A percentile compares a stretch with the other conserved stretches of the same genome.
phyloP scores from a whole-genome alignment of 2,113 vertebrate species.

The Pelvicachromis taeniatus region DNA sequence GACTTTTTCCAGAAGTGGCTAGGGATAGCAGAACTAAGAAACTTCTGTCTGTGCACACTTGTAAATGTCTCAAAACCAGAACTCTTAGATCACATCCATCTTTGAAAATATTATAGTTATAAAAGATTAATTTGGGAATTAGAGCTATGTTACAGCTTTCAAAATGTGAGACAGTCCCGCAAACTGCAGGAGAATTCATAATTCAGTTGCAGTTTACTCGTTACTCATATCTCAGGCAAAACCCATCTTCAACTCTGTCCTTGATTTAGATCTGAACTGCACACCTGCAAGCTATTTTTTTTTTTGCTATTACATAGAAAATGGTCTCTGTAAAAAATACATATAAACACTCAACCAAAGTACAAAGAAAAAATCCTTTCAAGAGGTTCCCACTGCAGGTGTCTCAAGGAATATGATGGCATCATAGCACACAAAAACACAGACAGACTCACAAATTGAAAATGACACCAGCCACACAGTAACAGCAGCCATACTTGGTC shows the following conservation, averaged over 20 bases:
- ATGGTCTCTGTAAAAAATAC: neutral
- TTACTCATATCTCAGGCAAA: neutral
- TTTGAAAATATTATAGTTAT: neutral
- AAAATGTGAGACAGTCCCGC: neutral
- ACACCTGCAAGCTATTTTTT: neutral
- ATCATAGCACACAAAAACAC: neutral
- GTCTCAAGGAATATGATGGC: neutral
- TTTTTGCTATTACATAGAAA: neutral
- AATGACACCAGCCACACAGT: neutral
- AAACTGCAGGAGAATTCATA: neutral
- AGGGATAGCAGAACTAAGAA: neutral
- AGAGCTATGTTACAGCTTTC: neutral
- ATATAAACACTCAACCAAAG: neutral
- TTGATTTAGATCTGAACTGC: neutral
- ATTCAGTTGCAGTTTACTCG: neutral
- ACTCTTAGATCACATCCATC: neutral
- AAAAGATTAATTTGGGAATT: neutral
- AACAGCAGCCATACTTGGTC: neutral
- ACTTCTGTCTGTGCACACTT: neutral
- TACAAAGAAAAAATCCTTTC: neutral
- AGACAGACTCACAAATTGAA: neutral
- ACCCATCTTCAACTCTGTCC: neutral
- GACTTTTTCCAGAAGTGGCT: constrained; percentile 8
- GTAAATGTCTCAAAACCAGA: neutral
- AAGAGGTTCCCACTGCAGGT: neutral